Conservation (phyloP, 2,888 invertebrate species). For the Tetramorium bicarinatum region DNA sequence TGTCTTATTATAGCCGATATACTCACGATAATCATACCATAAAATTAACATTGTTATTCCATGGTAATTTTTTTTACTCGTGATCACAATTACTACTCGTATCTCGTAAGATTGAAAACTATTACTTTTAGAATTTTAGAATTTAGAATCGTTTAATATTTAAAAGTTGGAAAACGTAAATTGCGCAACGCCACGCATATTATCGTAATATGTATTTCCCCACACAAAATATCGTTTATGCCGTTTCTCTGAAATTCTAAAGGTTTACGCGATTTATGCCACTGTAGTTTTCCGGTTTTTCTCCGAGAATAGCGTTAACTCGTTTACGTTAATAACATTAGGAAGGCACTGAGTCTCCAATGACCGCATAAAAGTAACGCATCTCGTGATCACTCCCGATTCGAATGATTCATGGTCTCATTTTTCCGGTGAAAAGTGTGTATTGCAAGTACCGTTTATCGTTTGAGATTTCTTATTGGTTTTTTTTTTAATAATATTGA, state of each 20-base stretch:
- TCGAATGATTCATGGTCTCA: neutral
- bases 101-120: neutral
- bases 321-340: conserved; percentile 83
- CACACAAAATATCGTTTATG: neutral
- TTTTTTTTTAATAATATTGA: neutral
- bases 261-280: neutral
- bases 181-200: neutral
- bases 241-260: neutral
- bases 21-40: neutral
- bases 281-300: conserved; percentile 20
- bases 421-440: conserved; percentile 25
- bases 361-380: neutral
- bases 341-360: conserved; percentile 64
- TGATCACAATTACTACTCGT: neutral
- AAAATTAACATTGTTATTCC: conserved; percentile 27
- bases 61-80: neutral
- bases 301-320: conserved; percentile 77
- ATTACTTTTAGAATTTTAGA: neutral
- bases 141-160: neutral
- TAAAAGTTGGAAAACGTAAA: neutral
- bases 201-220: neutral
- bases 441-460: conserved; percentile 7
- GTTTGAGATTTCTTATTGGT: neutral
- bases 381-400: neutral
- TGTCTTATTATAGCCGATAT: conserved; percentile 11